Percentiles rank a stretch among this genome's conserved stretches.
These are phyloP conservation scores for Karalla daura DNA, from an alignment of 2,797 vertebrate species.

Conservation along the genomic window DNA sequence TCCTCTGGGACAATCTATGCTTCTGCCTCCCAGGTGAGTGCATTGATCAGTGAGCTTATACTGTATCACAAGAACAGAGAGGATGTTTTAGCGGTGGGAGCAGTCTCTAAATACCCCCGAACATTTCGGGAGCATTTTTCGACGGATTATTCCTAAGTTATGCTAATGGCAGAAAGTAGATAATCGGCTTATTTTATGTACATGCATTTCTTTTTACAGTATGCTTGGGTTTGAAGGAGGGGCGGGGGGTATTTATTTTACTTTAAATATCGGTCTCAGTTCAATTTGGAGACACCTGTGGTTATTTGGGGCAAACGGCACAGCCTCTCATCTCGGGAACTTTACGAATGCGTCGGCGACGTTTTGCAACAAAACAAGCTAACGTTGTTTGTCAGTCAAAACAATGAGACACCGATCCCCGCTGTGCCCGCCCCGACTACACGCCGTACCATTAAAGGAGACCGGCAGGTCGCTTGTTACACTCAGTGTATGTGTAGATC, in stretches of 20 bases:
- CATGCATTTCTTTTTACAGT: not conserved
- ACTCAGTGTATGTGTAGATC: no score
- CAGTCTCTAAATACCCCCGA: not conserved
- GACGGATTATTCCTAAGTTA: slow-evolving; percentile 14
- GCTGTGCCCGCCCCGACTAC: no score
- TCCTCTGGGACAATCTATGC: slow-evolving; percentile 46
- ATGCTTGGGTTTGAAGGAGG: no score
- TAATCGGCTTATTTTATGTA: slow-evolving; percentile 25
- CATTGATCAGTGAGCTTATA: slow-evolving; percentile 46
- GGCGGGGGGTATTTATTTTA: not conserved
- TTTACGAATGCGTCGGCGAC: no score
- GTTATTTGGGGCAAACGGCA: not conserved
- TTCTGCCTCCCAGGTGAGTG: slow-evolving; percentile 29
- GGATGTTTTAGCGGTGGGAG: slow-evolving; percentile 2
- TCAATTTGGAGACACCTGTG: not conserved
- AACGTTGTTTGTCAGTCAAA: not conserved
- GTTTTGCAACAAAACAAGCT: no score
- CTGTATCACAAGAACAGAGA: slow-evolving; percentile 15
- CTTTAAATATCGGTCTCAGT: not conserved
- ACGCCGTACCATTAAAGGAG: no score
- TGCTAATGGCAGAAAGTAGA: slow-evolving; percentile 13
- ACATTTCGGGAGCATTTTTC: slow-evolving; percentile 19
- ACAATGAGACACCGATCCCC: no score
- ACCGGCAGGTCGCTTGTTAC: no score
- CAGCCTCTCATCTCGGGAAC: no score